These are phyloP conservation scores for Idaea straminata DNA, from an alignment of 2,888 invertebrate species.

Conservation along the genomic window DNA sequence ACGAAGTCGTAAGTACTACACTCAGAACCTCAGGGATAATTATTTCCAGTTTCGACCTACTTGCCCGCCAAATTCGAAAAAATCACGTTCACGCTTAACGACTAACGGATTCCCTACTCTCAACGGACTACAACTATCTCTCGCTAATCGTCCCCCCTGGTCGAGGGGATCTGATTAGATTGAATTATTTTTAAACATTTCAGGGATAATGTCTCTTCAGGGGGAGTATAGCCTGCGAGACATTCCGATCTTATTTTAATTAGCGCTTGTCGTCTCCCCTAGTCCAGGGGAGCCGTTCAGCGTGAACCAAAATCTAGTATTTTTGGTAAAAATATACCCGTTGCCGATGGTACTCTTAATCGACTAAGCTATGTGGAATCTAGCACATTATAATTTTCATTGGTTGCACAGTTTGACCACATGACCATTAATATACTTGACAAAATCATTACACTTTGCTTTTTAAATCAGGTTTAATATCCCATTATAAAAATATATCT, in stretches of 20 bases:
- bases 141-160: too few species aligned
- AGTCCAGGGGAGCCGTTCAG: too few species aligned
- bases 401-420: too few species aligned
- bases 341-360: not conserved
- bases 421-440: too few species aligned
- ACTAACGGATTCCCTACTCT: not conserved
- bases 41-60: not conserved
- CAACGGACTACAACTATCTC: not conserved
- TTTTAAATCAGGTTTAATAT: conserved; percentile 6
- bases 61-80: not conserved
- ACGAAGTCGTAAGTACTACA: conserved; percentile 59
- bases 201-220: not conserved
- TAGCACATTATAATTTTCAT: too few species aligned
- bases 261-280: not conserved
- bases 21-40: not conserved
- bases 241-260: too few species aligned
- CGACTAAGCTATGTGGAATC: too few species aligned
- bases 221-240: too few species aligned
- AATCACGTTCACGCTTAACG: too few species aligned
- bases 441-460: not conserved
- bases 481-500: not conserved
- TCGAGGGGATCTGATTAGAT: not conserved
- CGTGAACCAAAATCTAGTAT: not conserved
- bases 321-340: not conserved
- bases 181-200: not conserved